Conservation (phyloP, 2,113 vertebrate genomes). For the Ameiurus melas region DNA sequence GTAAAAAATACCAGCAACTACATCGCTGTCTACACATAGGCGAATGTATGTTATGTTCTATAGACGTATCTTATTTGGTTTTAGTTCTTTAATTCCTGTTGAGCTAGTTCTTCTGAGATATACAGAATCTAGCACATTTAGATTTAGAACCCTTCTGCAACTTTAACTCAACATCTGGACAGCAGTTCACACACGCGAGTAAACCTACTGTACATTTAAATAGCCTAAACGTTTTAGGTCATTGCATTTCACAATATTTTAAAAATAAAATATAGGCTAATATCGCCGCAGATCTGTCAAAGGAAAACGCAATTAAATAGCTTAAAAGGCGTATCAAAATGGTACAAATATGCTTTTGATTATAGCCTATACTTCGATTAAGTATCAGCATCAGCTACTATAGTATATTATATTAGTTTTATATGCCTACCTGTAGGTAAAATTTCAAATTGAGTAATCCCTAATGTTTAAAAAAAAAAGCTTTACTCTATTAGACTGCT, state of each 20-base stretch:
- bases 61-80: neutral
- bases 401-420: neutral
- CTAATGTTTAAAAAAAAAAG: neutral
- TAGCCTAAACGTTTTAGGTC: neutral
- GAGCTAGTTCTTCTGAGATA: neutral
- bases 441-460: neutral
- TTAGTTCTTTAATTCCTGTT: neutral
- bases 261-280: neutral
- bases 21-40: neutral
- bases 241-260: neutral
- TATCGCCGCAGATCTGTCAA: neutral
- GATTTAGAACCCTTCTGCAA: too few species aligned
- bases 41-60: too few species aligned
- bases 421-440: too few species aligned
- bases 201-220: too few species aligned
- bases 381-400: neutral
- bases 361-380: neutral
- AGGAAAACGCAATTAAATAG: neutral
- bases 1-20: neutral
- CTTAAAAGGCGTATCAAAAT: too few species aligned
- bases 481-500: neutral
- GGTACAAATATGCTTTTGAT: neutral
- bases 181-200: too few species aligned
- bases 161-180: too few species aligned
- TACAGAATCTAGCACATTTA: neutral